Conservation (phyloP, 1,140 invertebrate genomes). For the Drosophila seguyi region DNA sequence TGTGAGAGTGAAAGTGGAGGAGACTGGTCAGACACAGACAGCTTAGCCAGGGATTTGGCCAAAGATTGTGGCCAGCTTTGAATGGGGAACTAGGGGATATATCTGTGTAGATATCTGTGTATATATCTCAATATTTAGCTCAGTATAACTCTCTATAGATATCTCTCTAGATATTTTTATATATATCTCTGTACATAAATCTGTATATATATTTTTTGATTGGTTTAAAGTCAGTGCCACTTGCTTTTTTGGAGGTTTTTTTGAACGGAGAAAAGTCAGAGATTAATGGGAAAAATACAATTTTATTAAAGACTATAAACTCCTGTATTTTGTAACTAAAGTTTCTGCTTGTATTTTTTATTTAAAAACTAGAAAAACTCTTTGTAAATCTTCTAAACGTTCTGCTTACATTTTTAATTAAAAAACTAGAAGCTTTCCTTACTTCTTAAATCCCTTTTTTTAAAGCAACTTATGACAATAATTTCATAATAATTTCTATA, state of each 20-base stretch:
- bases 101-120: neutral
- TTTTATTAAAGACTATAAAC: neutral
- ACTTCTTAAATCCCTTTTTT: too few species aligned
- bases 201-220: neutral
- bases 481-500: too few species aligned
- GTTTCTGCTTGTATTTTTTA: too few species aligned
- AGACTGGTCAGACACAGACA: conserved; percentile 53
- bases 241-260: neutral
- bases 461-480: too few species aligned
- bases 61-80: conserved; percentile 13
- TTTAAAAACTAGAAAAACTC: too few species aligned
- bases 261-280: neutral
- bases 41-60: conserved; percentile 53
- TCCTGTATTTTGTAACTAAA: too few species aligned
- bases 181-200: neutral
- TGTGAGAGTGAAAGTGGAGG: neutral
- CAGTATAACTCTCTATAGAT: too few species aligned
- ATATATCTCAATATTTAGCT: too few species aligned
- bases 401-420: too few species aligned
- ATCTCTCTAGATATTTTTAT: neutral
- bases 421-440: too few species aligned
- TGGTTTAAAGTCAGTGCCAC: neutral
- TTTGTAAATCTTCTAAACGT: too few species aligned
- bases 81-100: neutral
- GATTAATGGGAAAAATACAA: neutral